Conservation (phyloP, 2,113 vertebrate genomes). For the Bombycilla garrulus region DNA sequence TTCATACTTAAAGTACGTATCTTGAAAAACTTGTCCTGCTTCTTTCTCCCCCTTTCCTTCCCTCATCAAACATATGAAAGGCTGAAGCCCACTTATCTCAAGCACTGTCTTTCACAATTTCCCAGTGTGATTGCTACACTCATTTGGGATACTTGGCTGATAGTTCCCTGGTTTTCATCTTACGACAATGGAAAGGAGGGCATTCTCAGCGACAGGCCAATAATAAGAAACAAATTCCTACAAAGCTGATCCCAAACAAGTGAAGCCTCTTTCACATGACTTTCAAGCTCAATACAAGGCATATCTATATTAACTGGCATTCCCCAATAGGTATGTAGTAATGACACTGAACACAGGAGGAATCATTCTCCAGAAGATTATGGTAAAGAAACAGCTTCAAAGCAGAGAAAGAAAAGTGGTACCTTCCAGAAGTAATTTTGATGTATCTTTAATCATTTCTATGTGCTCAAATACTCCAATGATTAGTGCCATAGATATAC, state of each 20-base stretch:
- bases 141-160: constrained; percentile 50
- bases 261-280: background rate
- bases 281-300: constrained; percentile 29
- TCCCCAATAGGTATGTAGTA: constrained; percentile 24
- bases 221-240: constrained; percentile 41
- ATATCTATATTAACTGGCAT: background rate
- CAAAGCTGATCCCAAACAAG: constrained; percentile 21
- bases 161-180: constrained; percentile 51
- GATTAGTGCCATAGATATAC: constrained; percentile 39
- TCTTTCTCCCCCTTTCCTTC: background rate
- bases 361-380: constrained; percentile 19
- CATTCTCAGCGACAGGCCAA: background rate
- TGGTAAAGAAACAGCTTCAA: constrained; percentile 44
- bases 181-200: constrained; percentile 21
- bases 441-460: constrained; percentile 63
- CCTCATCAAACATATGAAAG: constrained; percentile 15
- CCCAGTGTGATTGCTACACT: constrained; percentile 27
- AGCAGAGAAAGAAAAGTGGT: constrained; percentile 13
- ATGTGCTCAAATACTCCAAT: constrained; percentile 41
- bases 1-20: background rate
- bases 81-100: constrained; percentile 47
- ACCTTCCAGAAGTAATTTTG: constrained; percentile 58
- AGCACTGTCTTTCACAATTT: constrained; percentile 43
- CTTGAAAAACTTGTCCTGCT: background rate
- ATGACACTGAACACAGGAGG: constrained; percentile 30